Evolutionary conservation across 1,140 invertebrate genomes (phyloP), one percentile per base, ranked within the genome.

Genomic region (Ditylenchus dipsaci): DNA sequence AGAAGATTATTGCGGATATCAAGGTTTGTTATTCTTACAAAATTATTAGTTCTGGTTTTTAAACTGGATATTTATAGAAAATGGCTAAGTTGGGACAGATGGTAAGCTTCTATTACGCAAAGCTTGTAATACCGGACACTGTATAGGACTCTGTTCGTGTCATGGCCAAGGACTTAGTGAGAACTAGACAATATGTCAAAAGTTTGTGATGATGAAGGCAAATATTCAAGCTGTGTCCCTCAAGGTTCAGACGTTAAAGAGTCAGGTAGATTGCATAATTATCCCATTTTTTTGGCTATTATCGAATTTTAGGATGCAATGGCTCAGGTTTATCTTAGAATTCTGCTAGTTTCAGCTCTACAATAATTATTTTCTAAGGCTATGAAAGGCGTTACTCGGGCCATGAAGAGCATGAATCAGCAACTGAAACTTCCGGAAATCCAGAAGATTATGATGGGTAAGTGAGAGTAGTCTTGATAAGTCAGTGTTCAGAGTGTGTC

Each of bases 151-250:
- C 95, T 64, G 96, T 98, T 0, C 97, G 97, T 88, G 95, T 98
- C 74, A 97, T 99, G 95, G 96, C 96, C 0, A 96, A 95, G 86
- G 96, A 99, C 87, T 86, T 99, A 68, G 96, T 99, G 0, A 87
- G 96, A 76, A 98, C 95, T 13, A 87, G 95, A 69, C 76, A 90
- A 30, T 97, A 97, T 81, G 89, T 92, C 26, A 96, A 97, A 99
- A 99, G 84, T 98, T 99, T 82, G 97, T 98, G 88, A 83, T 98
- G 62, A 98, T 99, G 95, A 93, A 92, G 84, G 95, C 96, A 1
- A 98, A 99, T 82, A 98, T 99, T 79, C 95, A 99, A 85, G 96
- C 95, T 5, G 95, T 99, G 11, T 92, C 93, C 0, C 86, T 99
- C 33, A 99, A 98, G 86, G 96, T 99, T 72, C 94, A 97, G 86